Evolutionary conservation across 2,888 invertebrate species (phyloP), one percentile per base, ranked within the genome.

Genomic region (Bellardia bayeri): DNA sequence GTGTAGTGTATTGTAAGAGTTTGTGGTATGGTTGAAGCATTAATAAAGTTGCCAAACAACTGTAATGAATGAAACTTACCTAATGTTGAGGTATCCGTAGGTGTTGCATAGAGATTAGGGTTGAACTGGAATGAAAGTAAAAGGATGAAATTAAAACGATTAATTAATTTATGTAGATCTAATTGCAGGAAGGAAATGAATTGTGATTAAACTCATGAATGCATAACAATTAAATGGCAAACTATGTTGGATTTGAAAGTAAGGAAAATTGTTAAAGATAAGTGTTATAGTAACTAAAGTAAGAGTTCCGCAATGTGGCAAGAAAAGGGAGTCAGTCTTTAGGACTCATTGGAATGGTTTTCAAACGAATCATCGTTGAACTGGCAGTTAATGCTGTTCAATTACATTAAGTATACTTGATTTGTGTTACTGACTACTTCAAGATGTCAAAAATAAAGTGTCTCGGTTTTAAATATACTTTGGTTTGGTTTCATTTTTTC

Each of bases 81-180:
- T 85, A 87, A 82, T 87, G 82, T 74, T 82, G 87, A 71, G 79
- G 79, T 85, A 79, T 82, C 85, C 85, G 87, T 87, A 85, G 85
- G 87, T 85, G 87, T 85, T 87, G 87, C 87, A 87, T 82, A 54
- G 33, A 85, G 69, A 75, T 85, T 85, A 79, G 82, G 85, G 79
- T 85, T 74, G 56, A 82, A 51, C 87, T 87, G 85, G 14, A 85
- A 82, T 66, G 66, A 68, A 81, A 85, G 64, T 82, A 87, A 85
- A 69, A 78, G 82, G 69, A 87, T 64, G 63, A 72, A 74, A 75
- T 74, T 30, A 14, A 56, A 51, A 42, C 5, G n/a, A 37, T 16
- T n/a, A 85, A 79, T 81, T 81, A 85, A 79, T 64, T 68, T 11
- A 54, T 56, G 33, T 64, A 45, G 64, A 75, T 63, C 51, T 86